Percentiles rank a stretch among this genome's conserved stretches.
Conservation (phyloP, 2,888 invertebrate genomes). For the Chloromyia formosa region DNA sequence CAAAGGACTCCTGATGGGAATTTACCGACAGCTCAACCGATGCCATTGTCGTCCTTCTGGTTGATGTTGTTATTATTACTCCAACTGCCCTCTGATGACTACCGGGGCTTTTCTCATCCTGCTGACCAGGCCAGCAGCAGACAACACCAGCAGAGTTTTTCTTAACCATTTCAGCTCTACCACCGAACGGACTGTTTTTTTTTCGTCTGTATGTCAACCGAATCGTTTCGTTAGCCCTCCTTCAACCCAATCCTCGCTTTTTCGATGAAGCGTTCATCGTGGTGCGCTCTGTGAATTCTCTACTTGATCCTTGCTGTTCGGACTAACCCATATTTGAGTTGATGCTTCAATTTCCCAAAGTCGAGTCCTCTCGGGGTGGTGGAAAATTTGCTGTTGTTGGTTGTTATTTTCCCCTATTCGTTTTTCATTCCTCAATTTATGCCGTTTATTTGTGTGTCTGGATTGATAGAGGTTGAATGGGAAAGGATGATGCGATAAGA, state of each 20-base stretch:
- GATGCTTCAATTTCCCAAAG: conserved; percentile 34
- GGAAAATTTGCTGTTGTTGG: conserved; percentile 45
- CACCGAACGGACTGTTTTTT: conserved; percentile 6
- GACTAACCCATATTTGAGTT: conserved; percentile 39
- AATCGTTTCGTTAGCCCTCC: background rate
- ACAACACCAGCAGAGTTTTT: conserved; percentile 7
- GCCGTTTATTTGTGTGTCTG: conserved; percentile 47
- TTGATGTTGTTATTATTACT: conserved; percentile 41
- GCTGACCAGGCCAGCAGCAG: background rate
- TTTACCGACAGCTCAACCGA: conserved; percentile 35
- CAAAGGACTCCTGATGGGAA: background rate
- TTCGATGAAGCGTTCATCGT: background rate
- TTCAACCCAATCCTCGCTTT: background rate
- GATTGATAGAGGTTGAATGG: conserved; percentile 39
- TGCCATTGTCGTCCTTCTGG: conserved; percentile 39
- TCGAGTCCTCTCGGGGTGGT: conserved; percentile 10
- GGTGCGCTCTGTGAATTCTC: background rate
- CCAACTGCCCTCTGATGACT: conserved; percentile 39
- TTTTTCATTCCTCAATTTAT: conserved; percentile 49
- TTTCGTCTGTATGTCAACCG: conserved; percentile 39
- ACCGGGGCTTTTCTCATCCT: background rate
- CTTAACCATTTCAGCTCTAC: conserved; percentile 10
- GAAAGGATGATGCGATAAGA: conserved; percentile 25
- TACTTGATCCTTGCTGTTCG: conserved; percentile 4
- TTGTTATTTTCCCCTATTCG: conserved; percentile 46